Percentiles rank a stretch among this genome's conserved stretches.
Conservation (phyloP, 2,113 vertebrate species). For the Gila orcuttii region DNA sequence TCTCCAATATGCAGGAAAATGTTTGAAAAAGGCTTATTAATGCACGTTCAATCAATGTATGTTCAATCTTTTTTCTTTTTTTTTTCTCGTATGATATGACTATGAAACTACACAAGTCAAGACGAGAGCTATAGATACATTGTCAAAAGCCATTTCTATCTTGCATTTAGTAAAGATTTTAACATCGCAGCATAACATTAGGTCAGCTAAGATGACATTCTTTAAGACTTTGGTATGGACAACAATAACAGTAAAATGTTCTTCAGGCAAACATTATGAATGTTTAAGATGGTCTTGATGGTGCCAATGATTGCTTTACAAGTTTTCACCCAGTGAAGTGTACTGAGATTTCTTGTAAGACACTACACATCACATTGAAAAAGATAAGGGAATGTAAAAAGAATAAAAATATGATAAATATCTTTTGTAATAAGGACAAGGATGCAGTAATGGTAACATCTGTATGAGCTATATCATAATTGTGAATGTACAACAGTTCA, state of each 20-base stretch:
- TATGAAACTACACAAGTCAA: constrained; percentile 65
- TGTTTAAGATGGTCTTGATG: not conserved
- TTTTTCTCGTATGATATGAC: not conserved
- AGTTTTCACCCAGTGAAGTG: not conserved
- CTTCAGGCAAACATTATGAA: not conserved
- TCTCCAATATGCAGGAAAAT: constrained; percentile 49
- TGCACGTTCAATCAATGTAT: not conserved
- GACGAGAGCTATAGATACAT: constrained; percentile 36
- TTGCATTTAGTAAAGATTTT: constrained; percentile 30
- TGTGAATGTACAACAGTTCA: not conserved
- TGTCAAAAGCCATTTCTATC: constrained; percentile 32
- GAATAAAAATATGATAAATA: not conserved
- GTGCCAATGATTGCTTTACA: not conserved
- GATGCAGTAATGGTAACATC: not conserved
- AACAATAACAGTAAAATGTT: not conserved
- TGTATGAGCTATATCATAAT: not conserved
- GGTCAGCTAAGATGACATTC: constrained; percentile 14
- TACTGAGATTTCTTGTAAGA: not conserved
- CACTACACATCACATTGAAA: not conserved
- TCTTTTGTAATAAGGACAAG: not conserved
- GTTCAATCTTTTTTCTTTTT: too few relatives aligned
- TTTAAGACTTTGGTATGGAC: constrained; percentile 31
- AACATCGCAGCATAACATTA: not conserved
- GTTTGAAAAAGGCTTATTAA: constrained; percentile 15
- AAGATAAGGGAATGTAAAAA: not conserved